Conservation (phyloP, 2,888 invertebrate genomes). For the Brachycybe producta region DNA sequence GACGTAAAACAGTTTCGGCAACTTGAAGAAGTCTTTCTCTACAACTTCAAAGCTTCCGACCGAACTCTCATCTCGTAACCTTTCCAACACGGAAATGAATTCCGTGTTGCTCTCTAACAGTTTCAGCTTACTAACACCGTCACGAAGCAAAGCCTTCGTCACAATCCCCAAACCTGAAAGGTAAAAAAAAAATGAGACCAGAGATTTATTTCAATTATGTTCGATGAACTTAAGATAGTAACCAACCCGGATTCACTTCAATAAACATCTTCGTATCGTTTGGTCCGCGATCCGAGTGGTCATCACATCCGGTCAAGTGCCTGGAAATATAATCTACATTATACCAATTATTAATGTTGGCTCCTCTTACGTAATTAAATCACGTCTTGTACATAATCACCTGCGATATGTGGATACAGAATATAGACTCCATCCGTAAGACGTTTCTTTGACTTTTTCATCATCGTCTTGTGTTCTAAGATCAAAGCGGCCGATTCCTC, state of each 20-base stretch:
- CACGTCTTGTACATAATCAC: too few relatives aligned
- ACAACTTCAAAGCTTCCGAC: neutral
- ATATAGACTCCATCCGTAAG: too few relatives aligned
- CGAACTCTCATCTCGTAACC: neutral
- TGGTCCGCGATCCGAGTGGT: too few relatives aligned
- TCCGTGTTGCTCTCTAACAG: neutral
- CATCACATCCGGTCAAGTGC: too few relatives aligned
- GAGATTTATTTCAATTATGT: neutral
- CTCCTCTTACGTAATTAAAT: too few relatives aligned
- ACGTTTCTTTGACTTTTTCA: too few relatives aligned
- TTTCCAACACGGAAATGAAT: neutral
- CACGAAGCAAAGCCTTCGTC: neutral
- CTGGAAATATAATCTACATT: too few relatives aligned
- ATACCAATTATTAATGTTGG: too few relatives aligned
- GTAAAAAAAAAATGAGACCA: neutral
- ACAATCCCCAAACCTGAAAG: neutral
- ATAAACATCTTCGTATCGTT: too few relatives aligned
- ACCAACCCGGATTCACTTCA: constrained; percentile 5
- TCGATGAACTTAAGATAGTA: neutral
- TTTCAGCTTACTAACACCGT: neutral
- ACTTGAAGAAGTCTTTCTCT: neutral
- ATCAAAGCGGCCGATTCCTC: too few relatives aligned
- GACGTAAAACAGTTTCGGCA: neutral
- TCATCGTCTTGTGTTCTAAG: too few relatives aligned
- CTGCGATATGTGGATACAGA: too few relatives aligned